These are phyloP conservation scores for Pachypanchax playfairii DNA, from an alignment of 2,113 vertebrate genomes.

Conservation along the genomic window DNA sequence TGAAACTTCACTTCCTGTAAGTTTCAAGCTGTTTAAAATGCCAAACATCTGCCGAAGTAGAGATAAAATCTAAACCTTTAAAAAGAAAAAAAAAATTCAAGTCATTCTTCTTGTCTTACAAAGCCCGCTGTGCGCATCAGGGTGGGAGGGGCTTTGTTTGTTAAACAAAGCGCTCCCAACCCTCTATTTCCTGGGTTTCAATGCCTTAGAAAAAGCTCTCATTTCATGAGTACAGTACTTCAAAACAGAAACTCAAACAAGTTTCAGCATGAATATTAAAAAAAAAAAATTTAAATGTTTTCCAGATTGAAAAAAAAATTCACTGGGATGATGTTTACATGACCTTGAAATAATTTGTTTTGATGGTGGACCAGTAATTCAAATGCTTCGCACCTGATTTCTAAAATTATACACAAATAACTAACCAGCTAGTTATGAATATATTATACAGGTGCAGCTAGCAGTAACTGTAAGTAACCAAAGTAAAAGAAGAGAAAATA, in stretches of 20 bases:
- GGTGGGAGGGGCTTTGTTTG: slow-evolving; percentile 50
- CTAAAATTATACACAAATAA: slow-evolving; percentile 54
- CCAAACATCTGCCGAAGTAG: slow-evolving; percentile 57
- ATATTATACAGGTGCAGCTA: slow-evolving; percentile 42
- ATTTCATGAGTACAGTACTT: slow-evolving; percentile 84
- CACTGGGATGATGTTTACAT: slow-evolving; percentile 32
- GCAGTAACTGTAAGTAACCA: slow-evolving; percentile 47
- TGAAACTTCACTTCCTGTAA: slow-evolving; percentile 54
- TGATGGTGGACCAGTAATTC: slow-evolving; percentile 48
- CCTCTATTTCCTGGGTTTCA: slow-evolving; percentile 72
- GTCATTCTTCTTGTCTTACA: slow-evolving; percentile 71
- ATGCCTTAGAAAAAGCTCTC: slow-evolving; percentile 77
- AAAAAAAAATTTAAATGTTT: slow-evolving; percentile 53
- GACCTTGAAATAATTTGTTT: slow-evolving; percentile 17
- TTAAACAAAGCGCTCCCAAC: slow-evolving; percentile 56
- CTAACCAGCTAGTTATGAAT: slow-evolving; percentile 42
- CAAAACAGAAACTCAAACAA: slow-evolving; percentile 71
- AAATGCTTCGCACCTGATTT: slow-evolving; percentile 65
- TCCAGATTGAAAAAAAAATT: slow-evolving; percentile 47
- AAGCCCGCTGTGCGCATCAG: slow-evolving; percentile 74
- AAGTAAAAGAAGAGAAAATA: slow-evolving; percentile 44
- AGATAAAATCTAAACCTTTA: slow-evolving; percentile 41
- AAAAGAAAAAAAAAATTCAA: slow-evolving; percentile 62
- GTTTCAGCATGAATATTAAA: slow-evolving; percentile 67
- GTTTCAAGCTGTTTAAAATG: slow-evolving; percentile 48